phyloP scores from a whole-genome alignment of 2,113 vertebrate species.

The Vicugna pacos region DNA sequence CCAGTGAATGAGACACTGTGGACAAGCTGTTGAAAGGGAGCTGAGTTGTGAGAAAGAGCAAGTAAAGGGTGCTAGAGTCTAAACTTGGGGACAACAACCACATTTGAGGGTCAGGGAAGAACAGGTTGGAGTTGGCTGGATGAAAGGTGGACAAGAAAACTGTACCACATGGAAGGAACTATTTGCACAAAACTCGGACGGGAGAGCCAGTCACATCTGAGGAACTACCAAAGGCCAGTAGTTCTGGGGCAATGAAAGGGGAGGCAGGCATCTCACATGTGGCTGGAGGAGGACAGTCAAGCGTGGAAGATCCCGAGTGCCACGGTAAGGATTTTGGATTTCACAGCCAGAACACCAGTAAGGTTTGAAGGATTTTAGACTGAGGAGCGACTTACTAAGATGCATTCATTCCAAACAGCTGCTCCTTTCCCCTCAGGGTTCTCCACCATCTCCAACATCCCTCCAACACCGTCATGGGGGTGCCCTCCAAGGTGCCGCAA shows the following conservation, averaged over 20 bases:
- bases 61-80: not conserved
- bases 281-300: not conserved
- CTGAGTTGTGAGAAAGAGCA: not conserved
- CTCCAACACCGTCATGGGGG: not conserved
- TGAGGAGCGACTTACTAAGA: not conserved
- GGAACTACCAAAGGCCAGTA: not conserved
- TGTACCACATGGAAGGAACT: not conserved
- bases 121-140: not conserved
- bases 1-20: not conserved
- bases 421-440: not conserved
- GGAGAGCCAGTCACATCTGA: not conserved
- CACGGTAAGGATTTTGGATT: not conserved
- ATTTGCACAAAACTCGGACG: not conserved
- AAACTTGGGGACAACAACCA: not conserved
- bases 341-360: not conserved
- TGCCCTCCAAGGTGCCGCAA: fast-evolving
- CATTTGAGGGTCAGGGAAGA: not conserved
- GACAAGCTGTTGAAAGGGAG: not conserved
- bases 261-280: not conserved
- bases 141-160: not conserved
- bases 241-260: not conserved
- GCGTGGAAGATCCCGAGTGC: not conserved
- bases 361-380: not conserved
- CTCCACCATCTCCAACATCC: not conserved
- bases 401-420: not conserved